Percentiles rank a stretch among this genome's conserved stretches.
phyloP scores from a whole-genome alignment of 2,113 vertebrate species.

The Paratilapia polleni region DNA sequence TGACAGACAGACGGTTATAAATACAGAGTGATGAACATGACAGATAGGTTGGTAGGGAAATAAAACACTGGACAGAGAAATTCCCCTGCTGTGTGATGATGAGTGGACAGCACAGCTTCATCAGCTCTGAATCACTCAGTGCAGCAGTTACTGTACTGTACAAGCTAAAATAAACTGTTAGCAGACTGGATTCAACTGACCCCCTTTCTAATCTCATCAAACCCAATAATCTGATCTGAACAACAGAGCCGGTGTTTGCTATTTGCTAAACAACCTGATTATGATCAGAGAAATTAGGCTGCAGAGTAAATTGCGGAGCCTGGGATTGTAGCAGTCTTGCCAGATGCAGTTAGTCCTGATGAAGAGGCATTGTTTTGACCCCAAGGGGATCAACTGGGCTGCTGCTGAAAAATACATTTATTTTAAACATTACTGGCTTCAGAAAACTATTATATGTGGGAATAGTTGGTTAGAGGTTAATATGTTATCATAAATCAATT shows the following conservation, averaged over 20 bases:
- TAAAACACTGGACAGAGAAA: slow-evolving; percentile 38
- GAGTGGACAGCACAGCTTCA: slow-evolving; percentile 26
- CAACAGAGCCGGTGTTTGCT: slow-evolving; percentile 2
- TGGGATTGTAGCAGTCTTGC: background rate
- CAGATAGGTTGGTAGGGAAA: slow-evolving; percentile 6
- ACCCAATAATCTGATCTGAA: slow-evolving; percentile 15
- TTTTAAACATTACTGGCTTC: background rate
- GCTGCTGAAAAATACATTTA: background rate
- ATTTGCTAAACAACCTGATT: slow-evolving; percentile 22
- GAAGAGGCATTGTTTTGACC: background rate
- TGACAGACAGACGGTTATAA: slow-evolving; percentile 20
- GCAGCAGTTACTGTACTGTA: slow-evolving; percentile 34
- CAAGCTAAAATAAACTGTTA: slow-evolving; percentile 36
- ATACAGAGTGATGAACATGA: slow-evolving; percentile 25
- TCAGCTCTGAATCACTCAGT: slow-evolving; percentile 54
- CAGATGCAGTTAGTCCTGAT: background rate
- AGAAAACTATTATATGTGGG: background rate
- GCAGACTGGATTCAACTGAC: slow-evolving; percentile 3
- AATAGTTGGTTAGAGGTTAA: background rate
- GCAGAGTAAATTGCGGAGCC: background rate
- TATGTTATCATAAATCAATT: background rate
- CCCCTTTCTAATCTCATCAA: slow-evolving; percentile 31
- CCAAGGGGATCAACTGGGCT: background rate
- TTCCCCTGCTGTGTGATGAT: slow-evolving; percentile 52
- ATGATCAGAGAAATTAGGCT: slow-evolving; percentile 22